Evolutionary conservation across 1,140 invertebrate genomes (phyloP).

Genomic region (Eciton burchellii): DNA sequence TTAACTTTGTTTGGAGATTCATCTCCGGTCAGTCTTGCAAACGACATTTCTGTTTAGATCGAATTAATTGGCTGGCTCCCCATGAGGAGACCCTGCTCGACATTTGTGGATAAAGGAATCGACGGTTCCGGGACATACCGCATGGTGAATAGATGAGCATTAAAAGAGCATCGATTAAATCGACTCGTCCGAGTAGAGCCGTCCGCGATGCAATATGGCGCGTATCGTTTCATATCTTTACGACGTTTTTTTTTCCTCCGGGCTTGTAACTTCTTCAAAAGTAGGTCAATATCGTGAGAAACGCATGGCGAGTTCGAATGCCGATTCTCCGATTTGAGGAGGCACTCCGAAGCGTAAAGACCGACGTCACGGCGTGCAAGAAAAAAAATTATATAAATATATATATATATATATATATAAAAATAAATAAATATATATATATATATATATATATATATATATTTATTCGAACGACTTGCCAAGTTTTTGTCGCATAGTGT

Average conservation of each 20-base stretch:
- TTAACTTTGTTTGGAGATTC: neutral
- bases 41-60: too few relatives aligned
- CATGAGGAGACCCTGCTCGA: neutral
- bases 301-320: slow-evolving; percentile 52
- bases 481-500: slow-evolving; percentile 79
- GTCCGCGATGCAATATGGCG: neutral
- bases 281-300: neutral
- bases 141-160: slow-evolving; percentile 11
- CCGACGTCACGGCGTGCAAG: slow-evolving; percentile 59
- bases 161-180: neutral
- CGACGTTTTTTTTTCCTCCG: slow-evolving; percentile 10
- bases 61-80: neutral
- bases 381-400: slow-evolving; percentile 3
- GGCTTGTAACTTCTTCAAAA: slow-evolving; percentile 10
- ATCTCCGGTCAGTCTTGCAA: neutral
- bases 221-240: neutral
- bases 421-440: too few relatives aligned
- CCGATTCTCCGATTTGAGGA: slow-evolving; percentile 72
- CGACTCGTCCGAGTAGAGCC: slow-evolving; percentile 2
- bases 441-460: too few relatives aligned
- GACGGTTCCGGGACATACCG: neutral
- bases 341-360: slow-evolving; percentile 70
- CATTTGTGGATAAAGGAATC: neutral
- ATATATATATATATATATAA: too few relatives aligned
- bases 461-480: slow-evolving; percentile 83